These are phyloP conservation scores for Gortyna flavago DNA, from an alignment of 2,888 invertebrate species.

Conservation along the genomic window DNA sequence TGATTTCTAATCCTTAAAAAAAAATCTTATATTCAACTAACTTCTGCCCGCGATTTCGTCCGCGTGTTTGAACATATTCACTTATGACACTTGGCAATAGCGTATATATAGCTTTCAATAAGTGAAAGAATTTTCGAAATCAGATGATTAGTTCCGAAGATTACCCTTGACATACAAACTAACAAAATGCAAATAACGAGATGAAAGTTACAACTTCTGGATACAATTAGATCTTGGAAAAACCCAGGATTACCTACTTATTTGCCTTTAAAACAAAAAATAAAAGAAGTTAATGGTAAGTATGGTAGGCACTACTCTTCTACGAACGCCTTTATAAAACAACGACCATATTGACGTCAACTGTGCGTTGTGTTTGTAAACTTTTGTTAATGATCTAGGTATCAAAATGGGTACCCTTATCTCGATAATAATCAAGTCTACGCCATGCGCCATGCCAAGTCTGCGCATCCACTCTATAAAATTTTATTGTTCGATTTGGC, in stretches of 20 bases:
- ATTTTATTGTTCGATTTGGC: background rate
- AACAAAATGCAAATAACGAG: background rate
- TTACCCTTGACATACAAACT: no score
- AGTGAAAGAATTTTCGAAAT: no score
- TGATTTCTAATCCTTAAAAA: no score
- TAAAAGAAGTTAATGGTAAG: background rate
- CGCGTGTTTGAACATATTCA: background rate
- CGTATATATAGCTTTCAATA: no score
- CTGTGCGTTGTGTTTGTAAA: background rate
- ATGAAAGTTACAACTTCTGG: background rate
- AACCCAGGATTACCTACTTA: background rate
- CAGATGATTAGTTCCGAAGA: no score
- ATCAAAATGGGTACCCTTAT: background rate
- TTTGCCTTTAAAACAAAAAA: background rate
- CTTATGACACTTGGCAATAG: background rate
- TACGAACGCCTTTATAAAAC: slow-evolving; percentile 7
- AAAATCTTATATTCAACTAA: background rate
- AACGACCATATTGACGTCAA: background rate
- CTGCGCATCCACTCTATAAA: background rate
- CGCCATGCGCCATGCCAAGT: background rate
- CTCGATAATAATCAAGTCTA: background rate
- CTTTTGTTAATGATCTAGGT: background rate
- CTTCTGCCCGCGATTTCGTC: background rate
- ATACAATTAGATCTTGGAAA: background rate
- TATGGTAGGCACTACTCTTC: background rate